Evolutionary conservation across 2,797 vertebrate species (phyloP), one percentile per base, ranked within the genome.

Genomic region (Leuciscus waleckii): DNA sequence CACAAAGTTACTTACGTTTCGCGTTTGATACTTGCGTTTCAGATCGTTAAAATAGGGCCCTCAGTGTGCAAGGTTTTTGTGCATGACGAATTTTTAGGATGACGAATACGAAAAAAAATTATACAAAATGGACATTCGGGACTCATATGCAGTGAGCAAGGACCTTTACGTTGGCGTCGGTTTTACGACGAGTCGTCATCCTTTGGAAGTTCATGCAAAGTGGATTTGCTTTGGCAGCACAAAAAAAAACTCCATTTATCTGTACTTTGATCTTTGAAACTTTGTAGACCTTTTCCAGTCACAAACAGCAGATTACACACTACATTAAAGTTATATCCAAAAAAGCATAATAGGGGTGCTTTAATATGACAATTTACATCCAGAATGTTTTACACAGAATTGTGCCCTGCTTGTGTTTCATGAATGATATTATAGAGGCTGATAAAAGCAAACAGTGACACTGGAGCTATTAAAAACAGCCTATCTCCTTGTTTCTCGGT

Each of bases 371-470:
- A 74, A 11, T 14, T 29, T 26, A 16, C 43, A 49, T 74, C n/a
- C 70, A 29, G 8, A 49, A 4, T 19, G 8, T 49, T 74, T 49
- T 13, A 14, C 49, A 54, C 73, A 35, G 26, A 35, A 35, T 23
- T 75, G 73, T 54, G 46, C 2, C 54, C 29, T 75, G 17, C 46
- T 54, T 54, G 73, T 23, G 29, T 75, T 35, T 51, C 29, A 35
- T 54, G 73, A 54, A 54, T 35, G 29, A 75, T 37, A 35, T 76
- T 76, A 23, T 4, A 14, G 49, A 54, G 29, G 11, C 32, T 56
- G 49, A n/a, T 56, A 56, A 76, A 76, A 0, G 19, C 73, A 77
- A 61, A 39, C 9, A 79, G 58, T 63, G 56, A 63, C n/a, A 65
- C n/a, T 29, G 9, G 17, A 79, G 39, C 58, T 79, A 79, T 63